phyloP scores from a whole-genome alignment of 2,888 invertebrate species.

The Drosophila subsilvestris region DNA sequence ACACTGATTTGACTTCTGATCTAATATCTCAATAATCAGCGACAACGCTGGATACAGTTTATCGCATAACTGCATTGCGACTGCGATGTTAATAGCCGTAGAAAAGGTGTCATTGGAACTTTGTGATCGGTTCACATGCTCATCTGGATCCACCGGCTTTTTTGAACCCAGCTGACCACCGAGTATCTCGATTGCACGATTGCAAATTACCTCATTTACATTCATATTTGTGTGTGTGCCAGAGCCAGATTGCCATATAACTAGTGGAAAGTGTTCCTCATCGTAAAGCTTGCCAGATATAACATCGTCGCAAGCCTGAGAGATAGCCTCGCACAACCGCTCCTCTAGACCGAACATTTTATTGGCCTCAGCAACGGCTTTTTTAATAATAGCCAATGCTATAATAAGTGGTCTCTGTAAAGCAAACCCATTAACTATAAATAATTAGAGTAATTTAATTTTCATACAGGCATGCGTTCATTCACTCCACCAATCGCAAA shows the following conservation, averaged over 20 bases:
- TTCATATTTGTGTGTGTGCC: constrained; percentile 99
- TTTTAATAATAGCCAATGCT: constrained; percentile 97
- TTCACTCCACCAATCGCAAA: constrained; percentile 96
- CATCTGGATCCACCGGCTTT: constrained; percentile 97
- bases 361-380: constrained; percentile 97
- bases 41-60: constrained; percentile 91
- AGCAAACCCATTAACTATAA: not conserved
- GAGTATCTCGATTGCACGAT: constrained; percentile 93
- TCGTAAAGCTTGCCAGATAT: constrained; percentile 93
- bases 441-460: accelerated
- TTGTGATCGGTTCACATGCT: constrained; percentile 98
- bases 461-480: constrained; percentile 96
- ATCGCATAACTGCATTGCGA: constrained; percentile 93
- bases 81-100: constrained; percentile 98
- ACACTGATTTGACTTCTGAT: constrained; percentile 92
- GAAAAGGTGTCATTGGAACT: constrained; percentile 99
- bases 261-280: constrained; percentile 95
- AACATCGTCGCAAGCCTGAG: constrained; percentile 95
- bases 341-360: constrained; percentile 93
- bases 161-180: constrained; percentile 97
- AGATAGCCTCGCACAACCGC: constrained; percentile 93
- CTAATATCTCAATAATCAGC: constrained; percentile 88
- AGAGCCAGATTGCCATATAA: constrained; percentile 99
- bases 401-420: constrained; percentile 92
- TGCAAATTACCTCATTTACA: constrained; percentile 95